Base-by-base conservation (phyloP, 2,113 vertebrate genomes). In the Ceratotherium simum region DNA sequence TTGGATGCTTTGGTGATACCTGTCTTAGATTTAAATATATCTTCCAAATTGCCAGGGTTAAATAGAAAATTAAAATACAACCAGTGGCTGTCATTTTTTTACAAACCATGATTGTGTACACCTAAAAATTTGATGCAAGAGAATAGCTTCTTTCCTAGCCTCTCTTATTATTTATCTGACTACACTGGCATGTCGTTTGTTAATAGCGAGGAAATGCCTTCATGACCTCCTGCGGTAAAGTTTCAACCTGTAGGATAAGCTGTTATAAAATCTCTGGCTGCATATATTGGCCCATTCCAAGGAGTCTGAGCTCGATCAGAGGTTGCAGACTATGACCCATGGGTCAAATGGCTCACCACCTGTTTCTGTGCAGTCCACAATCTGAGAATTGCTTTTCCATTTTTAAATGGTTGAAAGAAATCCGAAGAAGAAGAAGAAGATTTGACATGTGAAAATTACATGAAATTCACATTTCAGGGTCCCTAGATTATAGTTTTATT, bases 91-190 rank as follows among this genome's bases (percentile, higher is more conserved):
- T 79, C 60, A 17, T 82, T 95, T 51, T 85, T 91, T 78, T 78
- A 58, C 51, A 81, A 84, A 95, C 62, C 20, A 54, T 76, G 95
- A 83, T 89, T 87, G 36, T 48, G 2, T 76, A 10, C 56, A 39
- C 54, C 78, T 93, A 86, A 93, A 96, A 96, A 73, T 60, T 33
- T 60, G 36, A 79, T 95, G 54, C 23, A 78, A 78, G 46, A 65
- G 87, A 94, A 91, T 94, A 65, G 65, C 81, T 92, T 89, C 54
- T 90, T 84, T 83, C 13, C 3, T 72, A 25, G 78, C 23, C 17
- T 78, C 64, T 51, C 76, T 67, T 87, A 84, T 88, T 92, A 81
- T 81, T 97, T 80, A 87, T 81, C 62, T 58, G 82, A 72, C 69
- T 54, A 12, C 10, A 48, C 56, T 69, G 82, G 72, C 29, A 56